Conservation (phyloP, 2,797 vertebrate genomes). For the Menidia menidia region DNA sequence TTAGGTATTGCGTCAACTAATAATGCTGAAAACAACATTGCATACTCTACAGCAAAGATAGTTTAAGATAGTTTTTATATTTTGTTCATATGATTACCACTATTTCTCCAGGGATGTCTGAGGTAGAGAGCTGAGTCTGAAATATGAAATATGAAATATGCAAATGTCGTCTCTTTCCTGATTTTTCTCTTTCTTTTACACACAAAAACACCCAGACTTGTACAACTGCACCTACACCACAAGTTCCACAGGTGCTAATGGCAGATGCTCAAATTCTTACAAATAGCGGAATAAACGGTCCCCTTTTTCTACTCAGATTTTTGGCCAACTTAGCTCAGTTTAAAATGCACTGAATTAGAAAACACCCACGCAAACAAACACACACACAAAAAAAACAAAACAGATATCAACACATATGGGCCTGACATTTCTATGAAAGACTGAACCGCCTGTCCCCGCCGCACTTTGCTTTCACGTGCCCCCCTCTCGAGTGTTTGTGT, state of each 20-base stretch:
- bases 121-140: slow-evolving; percentile 27
- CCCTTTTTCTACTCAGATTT: slow-evolving; percentile 18
- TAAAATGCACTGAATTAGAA: slow-evolving; percentile 21
- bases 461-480: slow-evolving; percentile 34
- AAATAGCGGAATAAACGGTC: slow-evolving; percentile 31
- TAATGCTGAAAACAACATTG: slow-evolving; percentile 47
- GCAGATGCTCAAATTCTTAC: slow-evolving; percentile 24
- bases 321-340: slow-evolving; percentile 8
- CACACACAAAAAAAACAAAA: slow-evolving; percentile 1
- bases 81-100: neutral
- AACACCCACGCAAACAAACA: too few species aligned
- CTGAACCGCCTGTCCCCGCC: slow-evolving; percentile 35
- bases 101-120: slow-evolving; percentile 15
- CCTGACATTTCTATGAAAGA: slow-evolving; percentile 68
- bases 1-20: slow-evolving; percentile 40
- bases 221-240: neutral
- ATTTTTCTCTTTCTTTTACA: neutral
- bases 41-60: slow-evolving; percentile 35
- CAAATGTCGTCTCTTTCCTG: neutral
- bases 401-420: slow-evolving; percentile 39
- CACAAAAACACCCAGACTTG: neutral
- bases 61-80: slow-evolving; percentile 11
- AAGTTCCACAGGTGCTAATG: slow-evolving; percentile 61
- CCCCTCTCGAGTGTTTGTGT: slow-evolving; percentile 50
- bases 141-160: slow-evolving; percentile 56